Evolutionary conservation across 2,888 invertebrate species (phyloP), one percentile per base, ranked within the genome.

Genomic region (Eutolmus rufibarbis): DNA sequence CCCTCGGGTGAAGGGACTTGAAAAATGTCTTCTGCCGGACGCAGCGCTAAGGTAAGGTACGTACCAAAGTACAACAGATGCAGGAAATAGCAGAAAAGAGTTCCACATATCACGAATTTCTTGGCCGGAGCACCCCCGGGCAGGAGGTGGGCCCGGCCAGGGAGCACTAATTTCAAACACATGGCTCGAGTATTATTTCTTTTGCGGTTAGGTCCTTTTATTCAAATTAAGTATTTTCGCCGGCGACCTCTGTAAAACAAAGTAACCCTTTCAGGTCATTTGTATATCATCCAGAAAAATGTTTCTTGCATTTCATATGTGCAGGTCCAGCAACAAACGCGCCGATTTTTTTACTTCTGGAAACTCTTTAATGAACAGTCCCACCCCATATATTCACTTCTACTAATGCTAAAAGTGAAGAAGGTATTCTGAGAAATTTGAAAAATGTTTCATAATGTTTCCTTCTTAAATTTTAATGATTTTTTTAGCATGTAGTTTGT

Each of bases 151-250:
- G 7, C 28, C 57, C 78, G 37, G 86, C 87, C 76, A 86, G 86
- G 86, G 84, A 86, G 51, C 66, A 88, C 88, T 88, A 88, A 88
- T 88, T 88, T 88, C 88, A 74, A 88, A 74, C 88, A 88, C 87
- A 88, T 88, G 88, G 81, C 76, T 81, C 87, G 82, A 87, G 85
- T 87, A 86, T 87, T 87, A 87, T 87, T 88, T 87, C 87, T 87
- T 87, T 87, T 88, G 86, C 81, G 88, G 88, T 85, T 43, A 85
- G 87, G 87, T 88, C 88, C 88, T 88, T 88, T 88, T 88, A 88
- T 87, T 87, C 87, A 88, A 87, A 88, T 88, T 88, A 88, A 88
- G 84, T 79, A 82, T 34, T 86, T 76, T 84, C n/a, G 34, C n/a
- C 8, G 19, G n/a, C 57, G 82, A 34, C 34, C 19, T 66, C 14